Conservation (phyloP, 1,140 invertebrate genomes). For the Magallana angulata region DNA sequence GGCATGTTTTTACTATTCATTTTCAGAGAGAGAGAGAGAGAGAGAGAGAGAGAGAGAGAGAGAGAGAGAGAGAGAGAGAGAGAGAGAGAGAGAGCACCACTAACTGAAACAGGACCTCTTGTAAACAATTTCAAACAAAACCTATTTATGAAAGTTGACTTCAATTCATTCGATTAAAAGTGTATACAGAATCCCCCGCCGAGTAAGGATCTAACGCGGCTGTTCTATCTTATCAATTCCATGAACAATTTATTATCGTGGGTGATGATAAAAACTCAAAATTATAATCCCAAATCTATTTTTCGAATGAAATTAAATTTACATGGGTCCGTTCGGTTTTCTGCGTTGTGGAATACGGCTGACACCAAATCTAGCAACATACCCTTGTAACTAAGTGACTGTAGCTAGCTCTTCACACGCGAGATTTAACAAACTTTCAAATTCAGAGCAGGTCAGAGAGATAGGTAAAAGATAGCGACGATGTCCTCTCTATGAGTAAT, state of each 20-base stretch:
- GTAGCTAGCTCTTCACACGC: background rate
- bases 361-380: background rate
- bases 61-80: no score
- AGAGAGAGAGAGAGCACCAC: no score
- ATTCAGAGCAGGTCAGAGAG: background rate
- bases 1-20: no score
- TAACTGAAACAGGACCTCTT: no score
- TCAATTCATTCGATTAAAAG: no score
- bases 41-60: no score
- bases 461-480: background rate
- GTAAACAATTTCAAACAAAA: no score
- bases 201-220: background rate
- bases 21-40: no score
- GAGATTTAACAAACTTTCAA: slow-evolving; percentile 34
- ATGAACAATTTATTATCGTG: slow-evolving; percentile 16
- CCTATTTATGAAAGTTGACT: no score
- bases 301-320: slow-evolving; percentile 37
- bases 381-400: slow-evolving; percentile 15
- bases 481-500: background rate
- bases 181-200: slow-evolving; percentile 11
- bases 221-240: slow-evolving; percentile 3
- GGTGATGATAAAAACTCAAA: slow-evolving; percentile 1
- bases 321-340: slow-evolving; percentile 3
- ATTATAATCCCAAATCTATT: slow-evolving; percentile 27
- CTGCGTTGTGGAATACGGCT: background rate